Base-by-base conservation (phyloP, 2,113 vertebrate genomes). In the Microtus pennsylvanicus region DNA sequence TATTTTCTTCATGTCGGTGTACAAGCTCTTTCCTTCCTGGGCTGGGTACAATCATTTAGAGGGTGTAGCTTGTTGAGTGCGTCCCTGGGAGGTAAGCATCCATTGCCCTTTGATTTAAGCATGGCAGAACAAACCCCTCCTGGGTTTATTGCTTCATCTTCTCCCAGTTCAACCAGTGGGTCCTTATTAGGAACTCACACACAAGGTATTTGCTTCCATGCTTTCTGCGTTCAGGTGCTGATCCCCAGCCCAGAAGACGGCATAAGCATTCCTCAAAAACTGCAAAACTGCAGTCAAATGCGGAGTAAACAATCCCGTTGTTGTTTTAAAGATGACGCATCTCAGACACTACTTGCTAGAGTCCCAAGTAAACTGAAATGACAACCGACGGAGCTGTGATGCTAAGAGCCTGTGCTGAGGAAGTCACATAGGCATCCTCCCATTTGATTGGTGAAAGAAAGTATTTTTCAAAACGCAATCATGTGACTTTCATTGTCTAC, bases 1-100 rank as follows among this genome's bases (percentile, higher is more conserved):
- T 94, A 93, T 63, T 91, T 52, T 94, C 83, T 76, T 92, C 87
- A 83, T 72, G 14, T 93, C 82, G n/a, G 17, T 96, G 7, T 78
- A 50, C 8, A 50, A 94, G 47, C 35, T 67, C 45, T 96, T 12
- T 55, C 78, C 86, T 92, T 87, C 21, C 38, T 42, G 80, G 38
- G 80, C 26, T 83, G 35, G 22, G 21, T 14, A 5, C 67, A 81
- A 63, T 96, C 95, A 89, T 28, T 75, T 87, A 67, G 52, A 72
- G 26, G 72, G 12, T 75, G 47, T 63, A 38, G 47, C 19, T 89
- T 78, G 58, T 26, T 88, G 61, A 91, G 21, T 87, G 9, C 7
- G 35, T 90, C 24, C 91, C 24, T 65, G 19, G 91, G 42, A 82
- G 17, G 67, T 90, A 67, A 35, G 75, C 17, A 91, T 38, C 87